A percentile compares a stretch with the other conserved stretches of the same genome.
Evolutionary conservation across 2,797 vertebrate species (phyloP).

Genomic region (Tangara arthus): DNA sequence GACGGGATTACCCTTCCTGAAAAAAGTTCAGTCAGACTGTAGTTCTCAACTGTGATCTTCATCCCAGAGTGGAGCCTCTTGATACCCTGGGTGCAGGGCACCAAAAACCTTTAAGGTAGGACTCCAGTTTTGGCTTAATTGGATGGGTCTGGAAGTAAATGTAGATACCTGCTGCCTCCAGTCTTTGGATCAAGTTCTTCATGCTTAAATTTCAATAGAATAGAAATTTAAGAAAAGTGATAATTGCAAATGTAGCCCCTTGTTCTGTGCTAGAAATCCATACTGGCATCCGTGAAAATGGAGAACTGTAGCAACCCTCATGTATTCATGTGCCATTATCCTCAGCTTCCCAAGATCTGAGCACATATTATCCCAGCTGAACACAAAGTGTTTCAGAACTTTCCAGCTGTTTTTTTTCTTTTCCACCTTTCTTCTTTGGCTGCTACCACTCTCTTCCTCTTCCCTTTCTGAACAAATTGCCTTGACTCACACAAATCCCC

Average conservation of each 20-base stretch:
- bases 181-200: background rate
- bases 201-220: background rate
- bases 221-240: background rate
- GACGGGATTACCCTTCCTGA: background rate
- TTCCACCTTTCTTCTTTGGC: background rate
- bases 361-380: background rate
- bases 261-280: background rate
- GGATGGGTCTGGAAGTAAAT: background rate
- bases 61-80: background rate
- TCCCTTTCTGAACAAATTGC: background rate
- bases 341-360: background rate
- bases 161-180: background rate
- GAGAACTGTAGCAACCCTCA: background rate
- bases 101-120: background rate
- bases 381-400: background rate
- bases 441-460: background rate
- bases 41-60: background rate
- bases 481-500: background rate
- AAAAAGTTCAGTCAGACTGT: background rate
- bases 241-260: background rate
- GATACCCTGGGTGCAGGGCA: background rate
- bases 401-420: background rate
- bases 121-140: background rate
- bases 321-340: background rate
- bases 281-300: background rate